These are phyloP conservation scores for Ceyx cyanopectus DNA, from an alignment of 2,113 vertebrate genomes.

Conservation along the genomic window DNA sequence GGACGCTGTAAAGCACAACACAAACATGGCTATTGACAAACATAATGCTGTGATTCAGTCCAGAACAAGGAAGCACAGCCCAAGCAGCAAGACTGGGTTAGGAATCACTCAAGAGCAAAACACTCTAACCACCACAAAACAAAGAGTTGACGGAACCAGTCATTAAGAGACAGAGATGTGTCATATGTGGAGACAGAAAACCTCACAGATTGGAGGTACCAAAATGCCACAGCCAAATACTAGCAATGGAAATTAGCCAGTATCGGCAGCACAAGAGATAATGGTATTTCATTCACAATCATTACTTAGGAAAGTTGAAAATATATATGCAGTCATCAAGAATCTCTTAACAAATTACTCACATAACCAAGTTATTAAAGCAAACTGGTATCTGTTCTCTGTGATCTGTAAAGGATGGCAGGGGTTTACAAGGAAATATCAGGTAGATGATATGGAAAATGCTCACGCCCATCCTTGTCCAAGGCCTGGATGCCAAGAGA, in stretches of 20 bases:
- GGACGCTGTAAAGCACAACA: conserved; percentile 75
- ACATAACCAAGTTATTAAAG: not conserved
- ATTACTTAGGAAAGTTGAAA: not conserved
- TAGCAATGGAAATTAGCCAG: not conserved
- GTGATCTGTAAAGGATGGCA: not conserved
- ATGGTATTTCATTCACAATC: not conserved
- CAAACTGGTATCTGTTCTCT: not conserved
- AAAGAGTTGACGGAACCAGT: not conserved
- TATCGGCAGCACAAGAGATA: not conserved
- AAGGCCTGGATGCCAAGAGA: not conserved
- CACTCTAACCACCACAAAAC: not conserved
- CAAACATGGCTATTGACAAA: not conserved
- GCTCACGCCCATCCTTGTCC: not conserved
- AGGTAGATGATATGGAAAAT: not conserved
- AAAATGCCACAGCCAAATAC: not conserved
- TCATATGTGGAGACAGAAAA: not conserved
- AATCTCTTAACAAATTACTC: not conserved
- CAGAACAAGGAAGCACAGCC: not conserved
- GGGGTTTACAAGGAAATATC: not conserved
- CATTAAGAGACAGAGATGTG: not conserved
- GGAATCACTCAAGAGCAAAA: not conserved
- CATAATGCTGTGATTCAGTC: not conserved
- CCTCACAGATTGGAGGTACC: not conserved
- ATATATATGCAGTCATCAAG: not conserved
- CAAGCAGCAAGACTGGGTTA: not conserved